Percentiles rank a stretch among this genome's conserved stretches.
Conservation (phyloP, 2,113 vertebrate genomes). For the Barbus barbus region DNA sequence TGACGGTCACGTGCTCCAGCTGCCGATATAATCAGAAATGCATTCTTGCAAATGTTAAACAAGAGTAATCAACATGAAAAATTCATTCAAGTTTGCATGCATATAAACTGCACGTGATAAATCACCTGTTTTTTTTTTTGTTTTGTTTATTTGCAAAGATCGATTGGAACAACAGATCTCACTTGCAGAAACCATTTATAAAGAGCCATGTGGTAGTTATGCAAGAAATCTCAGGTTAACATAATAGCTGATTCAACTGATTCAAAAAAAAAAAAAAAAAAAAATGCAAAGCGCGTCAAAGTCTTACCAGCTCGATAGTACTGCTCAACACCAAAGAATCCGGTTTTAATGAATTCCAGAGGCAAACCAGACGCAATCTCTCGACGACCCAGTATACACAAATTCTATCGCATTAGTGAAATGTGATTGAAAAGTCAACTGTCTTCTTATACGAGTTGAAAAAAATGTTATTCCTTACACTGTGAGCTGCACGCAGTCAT, state of each 20-base stretch:
- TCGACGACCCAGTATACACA: not conserved
- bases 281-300: not conserved
- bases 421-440: not conserved
- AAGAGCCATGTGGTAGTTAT: not conserved
- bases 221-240: not conserved
- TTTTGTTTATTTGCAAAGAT: not conserved
- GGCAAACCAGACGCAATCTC: not conserved
- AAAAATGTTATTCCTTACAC: not conserved
- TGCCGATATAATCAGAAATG: not conserved
- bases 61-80: not conserved
- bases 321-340: not conserved
- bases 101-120: not conserved
- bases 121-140: not conserved
- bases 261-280: not conserved
- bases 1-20: slow-evolving; percentile 33
- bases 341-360: not conserved
- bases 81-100: not conserved
- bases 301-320: slow-evolving; percentile 26
- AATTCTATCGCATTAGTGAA: not conserved
- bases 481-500: not conserved
- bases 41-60: slow-evolving; percentile 14
- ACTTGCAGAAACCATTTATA: not conserved
- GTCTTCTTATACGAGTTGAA: not conserved
- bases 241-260: not conserved
- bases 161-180: not conserved